These are phyloP conservation scores for Amphiduros pacificus DNA, from an alignment of 2,888 invertebrate genomes.

Conservation along the genomic window DNA sequence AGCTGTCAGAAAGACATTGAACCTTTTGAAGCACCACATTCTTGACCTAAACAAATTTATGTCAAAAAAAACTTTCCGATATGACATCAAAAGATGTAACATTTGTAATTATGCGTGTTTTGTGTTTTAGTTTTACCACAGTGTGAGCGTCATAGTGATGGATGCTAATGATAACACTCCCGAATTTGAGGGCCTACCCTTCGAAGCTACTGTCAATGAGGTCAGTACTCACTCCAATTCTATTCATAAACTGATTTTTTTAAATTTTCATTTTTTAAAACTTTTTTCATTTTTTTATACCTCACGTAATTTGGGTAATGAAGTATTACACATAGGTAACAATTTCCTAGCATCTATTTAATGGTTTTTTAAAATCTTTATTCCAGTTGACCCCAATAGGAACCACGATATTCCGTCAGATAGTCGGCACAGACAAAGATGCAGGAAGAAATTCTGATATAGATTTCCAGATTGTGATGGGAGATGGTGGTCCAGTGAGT, in stretches of 20 bases:
- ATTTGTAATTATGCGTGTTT: too few relatives aligned
- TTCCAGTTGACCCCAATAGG: conserved; percentile 29
- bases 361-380: too few relatives aligned
- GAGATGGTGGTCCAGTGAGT: conserved; percentile 20
- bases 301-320: background rate
- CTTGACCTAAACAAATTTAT: too few relatives aligned
- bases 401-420: conserved; percentile 18
- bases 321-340: background rate
- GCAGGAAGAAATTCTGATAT: conserved; percentile 25
- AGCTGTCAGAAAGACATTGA: too few relatives aligned
- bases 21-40: too few relatives aligned
- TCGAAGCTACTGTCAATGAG: conserved; percentile 26
- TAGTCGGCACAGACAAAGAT: conserved; percentile 43
- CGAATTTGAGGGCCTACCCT: conserved; percentile 21
- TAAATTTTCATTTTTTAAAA: background rate
- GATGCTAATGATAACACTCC: conserved; percentile 33
- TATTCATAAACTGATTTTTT: background rate
- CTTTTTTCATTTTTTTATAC: background rate
- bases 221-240: conserved; percentile 10
- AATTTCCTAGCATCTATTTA: background rate
- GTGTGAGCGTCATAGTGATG: conserved; percentile 18
- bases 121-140: background rate
- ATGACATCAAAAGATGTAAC: too few relatives aligned
- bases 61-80: too few relatives aligned
- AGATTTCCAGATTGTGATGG: conserved; percentile 22